Evolutionary conservation across 2,113 vertebrate genomes (phyloP), one percentile per base, ranked within the genome.

Genomic region (Atrichornis clamosus): DNA sequence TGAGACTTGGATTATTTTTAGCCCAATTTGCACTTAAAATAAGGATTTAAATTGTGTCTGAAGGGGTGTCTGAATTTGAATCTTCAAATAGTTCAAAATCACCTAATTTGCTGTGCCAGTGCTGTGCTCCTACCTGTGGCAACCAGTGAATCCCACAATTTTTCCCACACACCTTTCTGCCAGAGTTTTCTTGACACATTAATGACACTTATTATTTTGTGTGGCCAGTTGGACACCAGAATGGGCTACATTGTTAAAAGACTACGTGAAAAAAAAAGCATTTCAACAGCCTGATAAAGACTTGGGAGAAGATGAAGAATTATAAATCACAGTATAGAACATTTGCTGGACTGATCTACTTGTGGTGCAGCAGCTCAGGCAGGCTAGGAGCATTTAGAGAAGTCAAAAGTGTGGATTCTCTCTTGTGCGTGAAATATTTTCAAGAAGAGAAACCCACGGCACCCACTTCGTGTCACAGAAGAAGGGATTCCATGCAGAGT

Each of bases 101-200:
- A 37, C 27, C 28, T 46, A 8, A 53, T 91, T 52, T 85, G 18
- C 26, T 69, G 15, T 22, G 7, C 6, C 10, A 33, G n/a, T 15
- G 11, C 44, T 64, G 39, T 33, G 19, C 24, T 69, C 56, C 88
- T 53, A 76, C 63, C 37, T 62, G 24, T 49, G 55, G n/a, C 13
- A 68, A 21, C 3, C 37, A 33, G 7, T 0, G 33, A 39, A 49
- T 9, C 24, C 28, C 18, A 26, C 9, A 9, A 0, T 52, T 74
- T 90, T 70, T 42, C 28, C 52, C 35, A 19, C 22, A 27, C 9
- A 35, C 4, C 10, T 72, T 75, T 62, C n/a, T 63, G 39, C 27
- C 46, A 55, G 35, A 23, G 37, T 73, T 75, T 80, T 39, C 19
- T 27, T 47, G 35, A 13, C 5, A 6, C 13, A 1, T 33, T 12